These are phyloP conservation scores for Drosophila merina DNA, from an alignment of 2,888 invertebrate species.

Conservation along the genomic window DNA sequence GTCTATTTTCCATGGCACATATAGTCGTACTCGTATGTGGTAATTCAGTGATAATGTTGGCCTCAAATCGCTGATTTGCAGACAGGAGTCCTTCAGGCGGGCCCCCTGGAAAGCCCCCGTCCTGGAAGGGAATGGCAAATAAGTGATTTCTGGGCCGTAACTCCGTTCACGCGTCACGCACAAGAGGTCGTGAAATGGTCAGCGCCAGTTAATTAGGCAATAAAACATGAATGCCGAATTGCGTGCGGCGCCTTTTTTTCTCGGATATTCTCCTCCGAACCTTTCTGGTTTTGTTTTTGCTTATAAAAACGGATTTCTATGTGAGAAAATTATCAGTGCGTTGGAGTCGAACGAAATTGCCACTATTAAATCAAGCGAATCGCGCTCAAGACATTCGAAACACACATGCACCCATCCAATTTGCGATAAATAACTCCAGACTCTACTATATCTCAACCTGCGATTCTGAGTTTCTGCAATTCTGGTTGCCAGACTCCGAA, in stretches of 20 bases:
- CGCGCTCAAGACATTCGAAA: conserved; percentile 25
- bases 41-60: conserved; percentile 21
- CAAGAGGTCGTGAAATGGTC: conserved; percentile 42
- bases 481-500: conserved; percentile 46
- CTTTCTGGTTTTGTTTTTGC: conserved; percentile 34
- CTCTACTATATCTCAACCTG: conserved; percentile 4
- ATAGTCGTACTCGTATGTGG: background rate
- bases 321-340: conserved; percentile 82
- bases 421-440: conserved; percentile 44
- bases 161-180: conserved; percentile 41
- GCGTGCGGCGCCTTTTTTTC: conserved; percentile 79
- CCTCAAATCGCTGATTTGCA: conserved; percentile 1
- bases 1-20: conserved; percentile 14
- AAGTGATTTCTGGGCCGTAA: conserved; percentile 32
- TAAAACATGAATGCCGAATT: conserved; percentile 79
- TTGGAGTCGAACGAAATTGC: conserved; percentile 79
- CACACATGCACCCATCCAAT: conserved; percentile 39
- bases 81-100: conserved; percentile 3
- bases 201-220: conserved; percentile 67
- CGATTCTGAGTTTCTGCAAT: conserved; percentile 3
- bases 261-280: background rate
- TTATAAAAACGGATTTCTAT: conserved; percentile 73
- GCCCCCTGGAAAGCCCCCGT: conserved; percentile 1
- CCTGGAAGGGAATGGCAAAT: conserved; percentile 9
- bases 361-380: conserved; percentile 71